Conservation (phyloP, 2,797 vertebrate genomes). For the Epinephelus coioides region DNA sequence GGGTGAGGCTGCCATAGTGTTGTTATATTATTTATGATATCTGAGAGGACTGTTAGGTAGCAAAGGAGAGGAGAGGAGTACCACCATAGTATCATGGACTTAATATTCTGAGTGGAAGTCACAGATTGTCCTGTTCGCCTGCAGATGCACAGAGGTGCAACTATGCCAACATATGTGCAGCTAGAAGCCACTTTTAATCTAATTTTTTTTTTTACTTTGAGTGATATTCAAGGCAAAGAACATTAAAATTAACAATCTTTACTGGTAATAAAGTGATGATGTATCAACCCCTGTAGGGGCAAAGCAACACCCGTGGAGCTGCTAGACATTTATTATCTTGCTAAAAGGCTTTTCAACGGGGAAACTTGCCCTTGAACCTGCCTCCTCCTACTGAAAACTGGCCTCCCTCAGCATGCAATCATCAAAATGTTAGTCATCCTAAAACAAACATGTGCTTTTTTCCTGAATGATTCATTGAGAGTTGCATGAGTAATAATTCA, state of each 20-base stretch:
- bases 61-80: not conserved
- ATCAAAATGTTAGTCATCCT: constrained; percentile 11
- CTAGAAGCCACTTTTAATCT: not conserved
- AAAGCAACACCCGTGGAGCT: not conserved
- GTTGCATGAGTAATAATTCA: constrained; percentile 13
- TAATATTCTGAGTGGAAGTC: constrained; percentile 19
- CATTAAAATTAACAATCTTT: not conserved
- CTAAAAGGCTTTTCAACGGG: not conserved
- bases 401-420: not conserved
- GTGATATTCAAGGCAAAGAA: not conserved
- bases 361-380: constrained; percentile 1
- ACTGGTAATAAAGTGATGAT: not conserved
- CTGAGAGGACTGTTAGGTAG: constrained; percentile 24
- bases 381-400: not conserved
- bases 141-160: not conserved
- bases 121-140: not conserved
- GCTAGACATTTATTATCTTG: constrained; percentile 1
- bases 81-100: not conserved
- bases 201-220: not conserved
- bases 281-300: not conserved
- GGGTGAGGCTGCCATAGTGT: constrained; percentile 1
- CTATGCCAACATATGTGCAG: not conserved
- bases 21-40: constrained; percentile 64
- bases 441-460: constrained; percentile 2
- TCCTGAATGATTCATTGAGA: constrained; percentile 26